Percentiles rank a stretch among this genome's conserved stretches.
phyloP scores from a whole-genome alignment of 1,140 invertebrate species.

The Diorhabda carinulata region DNA sequence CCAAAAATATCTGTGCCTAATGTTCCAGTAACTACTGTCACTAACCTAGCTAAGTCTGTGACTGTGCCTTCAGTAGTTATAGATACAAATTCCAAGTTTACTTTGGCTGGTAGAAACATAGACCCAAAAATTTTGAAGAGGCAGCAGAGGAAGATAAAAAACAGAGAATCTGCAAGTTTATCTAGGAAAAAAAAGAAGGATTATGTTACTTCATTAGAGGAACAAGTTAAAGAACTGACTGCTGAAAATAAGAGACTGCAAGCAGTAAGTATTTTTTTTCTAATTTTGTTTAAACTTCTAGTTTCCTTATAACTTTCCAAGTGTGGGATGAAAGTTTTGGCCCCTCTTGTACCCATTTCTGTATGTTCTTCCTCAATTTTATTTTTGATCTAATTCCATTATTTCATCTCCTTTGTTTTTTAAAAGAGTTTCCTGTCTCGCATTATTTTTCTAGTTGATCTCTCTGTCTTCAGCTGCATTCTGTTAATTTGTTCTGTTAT shows the following conservation, averaged over 20 bases:
- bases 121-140: conserved; percentile 65
- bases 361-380: too few species aligned
- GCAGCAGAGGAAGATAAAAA: conserved; percentile 89
- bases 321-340: too few species aligned
- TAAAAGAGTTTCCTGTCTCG: too few species aligned
- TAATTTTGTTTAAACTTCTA: neutral
- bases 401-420: too few species aligned
- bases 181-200: conserved; percentile 91
- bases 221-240: conserved; percentile 63
- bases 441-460: too few species aligned
- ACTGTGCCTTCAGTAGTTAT: conserved; percentile 24
- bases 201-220: conserved; percentile 76
- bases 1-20: conserved; percentile 10
- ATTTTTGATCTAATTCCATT: too few species aligned
- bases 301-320: neutral
- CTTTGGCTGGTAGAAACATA: conserved; percentile 18
- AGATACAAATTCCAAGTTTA: conserved; percentile 19
- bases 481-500: too few species aligned
- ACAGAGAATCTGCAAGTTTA: conserved; percentile 81
- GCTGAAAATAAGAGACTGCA: conserved; percentile 70
- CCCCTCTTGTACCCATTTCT: too few species aligned
- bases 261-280: conserved; percentile 54
- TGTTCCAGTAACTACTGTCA: conserved; percentile 18
- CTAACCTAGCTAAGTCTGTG: conserved; percentile 15
- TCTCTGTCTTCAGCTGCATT: too few species aligned